Evolutionary conservation across 2,888 invertebrate genomes (phyloP).

Genomic region (Chalcosyrphus nemorum): DNA sequence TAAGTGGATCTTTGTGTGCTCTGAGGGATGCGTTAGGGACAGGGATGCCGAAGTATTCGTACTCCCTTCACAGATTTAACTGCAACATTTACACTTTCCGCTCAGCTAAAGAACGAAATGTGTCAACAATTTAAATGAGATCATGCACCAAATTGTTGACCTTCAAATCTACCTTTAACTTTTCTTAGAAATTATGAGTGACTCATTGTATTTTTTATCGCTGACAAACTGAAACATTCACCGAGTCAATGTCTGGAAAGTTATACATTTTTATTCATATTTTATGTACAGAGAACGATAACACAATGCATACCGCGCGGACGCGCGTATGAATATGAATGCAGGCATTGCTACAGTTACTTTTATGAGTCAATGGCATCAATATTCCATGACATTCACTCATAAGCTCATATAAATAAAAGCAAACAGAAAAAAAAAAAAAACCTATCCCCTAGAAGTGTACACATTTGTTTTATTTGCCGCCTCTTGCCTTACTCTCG

Average conservation of each 20-base stretch:
- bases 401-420: slow-evolving; percentile 20
- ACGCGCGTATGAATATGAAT: slow-evolving; percentile 21
- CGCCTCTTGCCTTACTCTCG: background rate
- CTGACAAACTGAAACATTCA: background rate
- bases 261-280: background rate
- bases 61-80: no score
- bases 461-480: background rate
- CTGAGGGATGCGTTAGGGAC: no score
- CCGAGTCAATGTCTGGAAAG: background rate
- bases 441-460: background rate
- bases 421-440: background rate
- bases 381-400: slow-evolving; percentile 55
- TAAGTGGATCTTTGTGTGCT: no score
- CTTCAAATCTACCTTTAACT: background rate
- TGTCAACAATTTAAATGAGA: no score
- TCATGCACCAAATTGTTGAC: no score
- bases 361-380: slow-evolving; percentile 53
- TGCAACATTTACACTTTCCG: no score
- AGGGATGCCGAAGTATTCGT: no score
- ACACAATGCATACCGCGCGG: background rate
- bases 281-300: slow-evolving; percentile 3
- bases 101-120: no score
- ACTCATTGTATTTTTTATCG: background rate
- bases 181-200: background rate
- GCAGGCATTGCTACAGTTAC: slow-evolving; percentile 30